Percentiles rank a stretch among this genome's conserved stretches.
phyloP scores from a whole-genome alignment of 2,888 invertebrate species.

The Synanthedon myopaeformis region DNA sequence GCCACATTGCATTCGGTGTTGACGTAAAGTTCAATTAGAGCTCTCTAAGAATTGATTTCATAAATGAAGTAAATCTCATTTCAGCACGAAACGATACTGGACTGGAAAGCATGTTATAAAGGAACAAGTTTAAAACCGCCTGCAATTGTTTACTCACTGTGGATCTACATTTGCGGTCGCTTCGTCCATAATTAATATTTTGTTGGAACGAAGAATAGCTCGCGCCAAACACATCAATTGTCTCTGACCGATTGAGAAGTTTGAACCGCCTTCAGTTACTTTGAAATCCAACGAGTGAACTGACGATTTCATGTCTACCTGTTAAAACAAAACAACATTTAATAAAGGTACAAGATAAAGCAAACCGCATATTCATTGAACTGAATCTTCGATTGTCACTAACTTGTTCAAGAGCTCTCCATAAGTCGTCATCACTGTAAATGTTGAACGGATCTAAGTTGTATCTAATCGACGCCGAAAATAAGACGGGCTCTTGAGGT shows the following conservation, averaged over 20 bases:
- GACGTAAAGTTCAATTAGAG: too few species aligned
- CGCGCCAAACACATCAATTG: constrained; percentile 91
- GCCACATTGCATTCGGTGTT: too few species aligned
- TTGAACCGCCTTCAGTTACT: constrained; percentile 81
- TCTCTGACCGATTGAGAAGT: constrained; percentile 91
- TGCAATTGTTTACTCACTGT: constrained; percentile 52
- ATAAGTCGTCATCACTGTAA: constrained; percentile 76
- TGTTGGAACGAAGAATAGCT: constrained; percentile 86
- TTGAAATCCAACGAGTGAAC: constrained; percentile 75
- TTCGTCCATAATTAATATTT: constrained; percentile 89
- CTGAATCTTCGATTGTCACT: constrained; percentile 13
- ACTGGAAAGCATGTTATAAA: neutral
- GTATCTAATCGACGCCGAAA: constrained; percentile 71
- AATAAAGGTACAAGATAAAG: neutral
- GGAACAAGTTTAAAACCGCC: neutral
- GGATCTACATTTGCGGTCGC: constrained; percentile 95
- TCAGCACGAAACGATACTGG: neutral
- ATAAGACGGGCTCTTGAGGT: constrained; percentile 81
- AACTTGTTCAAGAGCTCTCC: constrained; percentile 79
- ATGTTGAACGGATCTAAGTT: constrained; percentile 83
- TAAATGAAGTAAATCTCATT: neutral
- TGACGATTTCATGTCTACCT: constrained; percentile 81
- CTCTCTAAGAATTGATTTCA: neutral
- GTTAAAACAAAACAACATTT: constrained; percentile 9
- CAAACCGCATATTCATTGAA: neutral